phyloP scores from a whole-genome alignment of 2,888 invertebrate species.

The Lasiommata megera region DNA sequence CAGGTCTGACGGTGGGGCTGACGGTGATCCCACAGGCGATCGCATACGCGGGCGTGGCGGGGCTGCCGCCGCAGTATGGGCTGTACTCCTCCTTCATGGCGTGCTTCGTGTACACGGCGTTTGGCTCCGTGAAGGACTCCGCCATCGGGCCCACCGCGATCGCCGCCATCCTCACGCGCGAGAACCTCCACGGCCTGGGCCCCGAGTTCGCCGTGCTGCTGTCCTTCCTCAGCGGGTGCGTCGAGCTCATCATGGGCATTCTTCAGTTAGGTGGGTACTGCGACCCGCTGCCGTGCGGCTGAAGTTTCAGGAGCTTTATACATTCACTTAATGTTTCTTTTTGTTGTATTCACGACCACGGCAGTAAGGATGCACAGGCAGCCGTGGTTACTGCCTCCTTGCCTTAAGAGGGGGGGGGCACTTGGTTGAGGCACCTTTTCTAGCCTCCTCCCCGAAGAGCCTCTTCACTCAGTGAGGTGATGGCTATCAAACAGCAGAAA shows the following conservation, averaged over 20 bases:
- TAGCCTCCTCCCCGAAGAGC: no score
- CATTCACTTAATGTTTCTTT: no score
- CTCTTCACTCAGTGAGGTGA: no score
- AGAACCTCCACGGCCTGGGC: conserved; percentile 86
- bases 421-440: no score
- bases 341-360: no score
- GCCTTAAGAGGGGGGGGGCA: no score
- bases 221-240: conserved; percentile 88
- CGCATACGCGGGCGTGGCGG: conserved; percentile 91
- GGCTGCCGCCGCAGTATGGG: conserved; percentile 89
- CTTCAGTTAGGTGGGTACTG: conserved; percentile 83
- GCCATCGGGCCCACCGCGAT: conserved; percentile 94
- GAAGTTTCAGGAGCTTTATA: no score
- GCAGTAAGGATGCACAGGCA: no score
- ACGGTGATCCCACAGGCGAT: conserved; percentile 93
- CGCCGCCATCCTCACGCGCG: conserved; percentile 88
- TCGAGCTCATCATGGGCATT: conserved; percentile 92
- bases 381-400: no score
- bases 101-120: conserved; percentile 93
- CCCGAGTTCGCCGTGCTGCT: conserved; percentile 88
- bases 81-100: conserved; percentile 97
- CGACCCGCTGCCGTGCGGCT: no score
- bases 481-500: no score
- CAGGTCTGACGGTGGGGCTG: conserved; percentile 85
- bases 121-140: conserved; percentile 88